Evolutionary conservation across 2,888 invertebrate genomes (phyloP).

Genomic region (Sturmia bella): DNA sequence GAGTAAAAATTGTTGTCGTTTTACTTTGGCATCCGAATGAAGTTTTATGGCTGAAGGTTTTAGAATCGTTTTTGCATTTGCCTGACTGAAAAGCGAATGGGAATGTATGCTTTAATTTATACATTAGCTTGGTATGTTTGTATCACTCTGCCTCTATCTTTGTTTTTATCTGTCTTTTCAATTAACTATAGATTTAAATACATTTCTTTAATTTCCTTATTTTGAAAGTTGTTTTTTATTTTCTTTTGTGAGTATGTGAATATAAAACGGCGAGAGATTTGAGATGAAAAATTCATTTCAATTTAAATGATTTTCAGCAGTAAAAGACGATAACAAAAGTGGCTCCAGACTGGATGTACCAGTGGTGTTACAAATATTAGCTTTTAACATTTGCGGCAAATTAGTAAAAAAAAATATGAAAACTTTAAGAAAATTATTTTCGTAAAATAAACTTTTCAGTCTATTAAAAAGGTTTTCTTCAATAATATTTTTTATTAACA

Average conservation of each 20-base stretch:
- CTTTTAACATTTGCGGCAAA: no score
- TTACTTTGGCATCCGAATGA: slow-evolving; percentile 18
- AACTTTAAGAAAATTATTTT: no score
- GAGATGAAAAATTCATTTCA: not conserved
- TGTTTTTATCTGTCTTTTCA: slow-evolving; percentile 10
- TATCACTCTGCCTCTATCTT: not conserved
- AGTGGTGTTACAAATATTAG: no score
- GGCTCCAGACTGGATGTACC: no score
- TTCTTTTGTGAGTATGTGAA: not conserved
- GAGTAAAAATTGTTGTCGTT: slow-evolving; percentile 52
- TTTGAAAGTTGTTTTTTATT: not conserved
- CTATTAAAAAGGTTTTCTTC: no score
- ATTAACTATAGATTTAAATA: slow-evolving; percentile 19
- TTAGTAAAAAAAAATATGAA: no score
- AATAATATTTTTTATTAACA: no score
- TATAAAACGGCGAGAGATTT: not conserved
- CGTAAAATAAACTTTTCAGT: no score
- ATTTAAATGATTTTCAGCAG: no score
- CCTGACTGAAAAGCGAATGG: not conserved
- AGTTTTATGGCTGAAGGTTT: not conserved
- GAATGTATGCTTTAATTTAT: slow-evolving; percentile 38
- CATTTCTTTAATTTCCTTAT: slow-evolving; percentile 3
- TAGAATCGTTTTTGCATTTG: not conserved
- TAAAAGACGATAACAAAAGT: no score
- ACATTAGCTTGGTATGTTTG: slow-evolving; percentile 40